Evolutionary conservation across 2,888 invertebrate genomes (phyloP).

Genomic region (Cataglyphis altisquamis): DNA sequence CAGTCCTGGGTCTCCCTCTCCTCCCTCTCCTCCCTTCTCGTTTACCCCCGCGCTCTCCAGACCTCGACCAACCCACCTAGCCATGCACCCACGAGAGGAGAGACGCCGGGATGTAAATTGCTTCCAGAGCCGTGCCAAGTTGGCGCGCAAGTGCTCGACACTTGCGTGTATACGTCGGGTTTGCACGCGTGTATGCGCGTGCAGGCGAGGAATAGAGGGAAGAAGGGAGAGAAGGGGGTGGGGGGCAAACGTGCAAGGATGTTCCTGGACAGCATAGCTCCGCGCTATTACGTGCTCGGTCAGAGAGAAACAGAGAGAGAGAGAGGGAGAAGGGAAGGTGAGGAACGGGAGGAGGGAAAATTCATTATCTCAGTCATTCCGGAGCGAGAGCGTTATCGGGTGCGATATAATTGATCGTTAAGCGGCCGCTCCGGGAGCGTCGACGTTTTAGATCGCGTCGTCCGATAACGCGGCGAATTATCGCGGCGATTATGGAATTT

Average conservation of each 20-base stretch:
- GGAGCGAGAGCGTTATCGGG: conserved; percentile 79
- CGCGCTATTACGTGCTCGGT: conserved; percentile 72
- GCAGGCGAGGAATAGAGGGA: background rate
- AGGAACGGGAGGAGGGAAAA: conserved; percentile 72
- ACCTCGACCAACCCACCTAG: conserved; percentile 48
- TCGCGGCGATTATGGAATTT: conserved; percentile 56
- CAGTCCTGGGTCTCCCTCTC: conserved; percentile 9
- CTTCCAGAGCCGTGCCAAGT: conserved; percentile 78
- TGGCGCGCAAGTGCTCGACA: conserved; percentile 75
- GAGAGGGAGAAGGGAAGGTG: conserved; percentile 30
- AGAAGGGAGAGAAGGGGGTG: background rate
- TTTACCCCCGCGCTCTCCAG: conserved; percentile 22
- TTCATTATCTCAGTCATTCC: conserved; percentile 83
- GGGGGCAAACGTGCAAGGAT: conserved; percentile 66
- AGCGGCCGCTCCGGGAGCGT: conserved; percentile 66
- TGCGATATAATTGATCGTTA: conserved; percentile 81
- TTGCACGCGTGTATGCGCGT: conserved; percentile 52
- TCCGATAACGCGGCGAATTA: conserved; percentile 61
- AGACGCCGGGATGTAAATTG: conserved; percentile 84
- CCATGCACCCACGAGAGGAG: conserved; percentile 62
- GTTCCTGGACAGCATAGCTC: conserved; percentile 76
- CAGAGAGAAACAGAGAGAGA: conserved; percentile 7
- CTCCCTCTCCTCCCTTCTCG: conserved; percentile 47
- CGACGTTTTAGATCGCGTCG: conserved; percentile 56
- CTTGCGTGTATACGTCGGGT: conserved; percentile 53